A percentile compares a stretch with the other conserved stretches of the same genome.
Evolutionary conservation across 2,113 vertebrate genomes (phyloP).

Genomic region (Elgaria multicarinata): DNA sequence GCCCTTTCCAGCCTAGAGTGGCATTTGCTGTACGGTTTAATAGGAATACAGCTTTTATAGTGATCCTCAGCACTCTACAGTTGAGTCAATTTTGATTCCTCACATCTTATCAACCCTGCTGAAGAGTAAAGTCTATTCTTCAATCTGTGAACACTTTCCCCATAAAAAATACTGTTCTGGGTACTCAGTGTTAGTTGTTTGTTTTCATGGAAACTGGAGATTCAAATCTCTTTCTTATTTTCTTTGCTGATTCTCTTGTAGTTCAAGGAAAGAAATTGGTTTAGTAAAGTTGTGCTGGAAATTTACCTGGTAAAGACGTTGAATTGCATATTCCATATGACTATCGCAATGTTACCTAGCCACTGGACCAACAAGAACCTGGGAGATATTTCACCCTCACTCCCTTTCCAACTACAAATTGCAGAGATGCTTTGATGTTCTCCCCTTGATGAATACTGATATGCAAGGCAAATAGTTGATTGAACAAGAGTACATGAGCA

Average conservation of each 20-base stretch:
- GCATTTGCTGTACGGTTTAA: background rate
- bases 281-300: slow-evolving; percentile 16
- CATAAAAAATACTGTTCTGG: background rate
- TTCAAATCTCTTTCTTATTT: background rate
- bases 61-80: slow-evolving; percentile 21
- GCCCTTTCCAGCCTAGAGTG: background rate
- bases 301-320: background rate
- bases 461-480: background rate
- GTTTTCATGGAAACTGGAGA: background rate
- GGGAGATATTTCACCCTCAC: background rate
- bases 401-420: background rate
- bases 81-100: slow-evolving; percentile 16
- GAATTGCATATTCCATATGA: background rate
- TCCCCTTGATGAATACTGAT: background rate
- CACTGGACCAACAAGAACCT: background rate
- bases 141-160: slow-evolving; percentile 7
- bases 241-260: background rate
- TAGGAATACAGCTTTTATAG: background rate
- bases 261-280: background rate
- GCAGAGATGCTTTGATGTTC: background rate
- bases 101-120: background rate
- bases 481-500: background rate
- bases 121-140: slow-evolving; percentile 33
- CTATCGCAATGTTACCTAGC: background rate
- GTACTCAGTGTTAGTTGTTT: background rate